phyloP scores from a whole-genome alignment of 2,113 vertebrate genomes.

The Siphamia tubifer region DNA sequence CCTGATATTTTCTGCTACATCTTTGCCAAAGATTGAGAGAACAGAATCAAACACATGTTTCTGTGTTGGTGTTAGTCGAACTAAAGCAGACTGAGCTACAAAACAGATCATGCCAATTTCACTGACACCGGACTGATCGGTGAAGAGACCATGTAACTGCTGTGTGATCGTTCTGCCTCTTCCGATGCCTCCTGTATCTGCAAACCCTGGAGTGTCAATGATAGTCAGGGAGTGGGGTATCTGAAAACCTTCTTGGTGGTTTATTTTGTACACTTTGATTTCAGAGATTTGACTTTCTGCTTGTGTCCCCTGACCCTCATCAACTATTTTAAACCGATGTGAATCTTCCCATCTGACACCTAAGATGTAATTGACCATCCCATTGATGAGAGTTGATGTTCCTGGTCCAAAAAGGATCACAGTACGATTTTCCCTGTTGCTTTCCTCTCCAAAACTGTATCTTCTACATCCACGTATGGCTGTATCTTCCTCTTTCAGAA shows the following conservation, averaged over 20 bases:
- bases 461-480: too few species aligned
- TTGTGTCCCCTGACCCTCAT: too few species aligned
- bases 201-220: conserved; percentile 71
- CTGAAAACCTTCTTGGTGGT: conserved; percentile 35
- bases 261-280: conserved; percentile 59
- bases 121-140: not conserved
- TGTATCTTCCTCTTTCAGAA: too few species aligned
- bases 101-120: conserved; percentile 34
- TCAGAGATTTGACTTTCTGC: conserved; percentile 30
- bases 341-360: conserved; percentile 10
- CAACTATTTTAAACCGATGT: not conserved
- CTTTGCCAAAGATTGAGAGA: conserved; percentile 57
- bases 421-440: too few species aligned
- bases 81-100: conserved; percentile 6
- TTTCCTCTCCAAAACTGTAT: too few species aligned
- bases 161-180: conserved; percentile 30
- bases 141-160: conserved; percentile 28
- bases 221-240: conserved; percentile 57
- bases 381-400: conserved; percentile 21
- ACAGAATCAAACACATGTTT: conserved; percentile 50
- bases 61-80: conserved; percentile 38
- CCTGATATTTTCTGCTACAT: conserved; percentile 51
- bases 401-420: not conserved
- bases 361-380: conserved; percentile 11
- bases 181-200: conserved; percentile 44